Conservation (phyloP, 2,888 invertebrate genomes). For the Encarsia formosa region DNA sequence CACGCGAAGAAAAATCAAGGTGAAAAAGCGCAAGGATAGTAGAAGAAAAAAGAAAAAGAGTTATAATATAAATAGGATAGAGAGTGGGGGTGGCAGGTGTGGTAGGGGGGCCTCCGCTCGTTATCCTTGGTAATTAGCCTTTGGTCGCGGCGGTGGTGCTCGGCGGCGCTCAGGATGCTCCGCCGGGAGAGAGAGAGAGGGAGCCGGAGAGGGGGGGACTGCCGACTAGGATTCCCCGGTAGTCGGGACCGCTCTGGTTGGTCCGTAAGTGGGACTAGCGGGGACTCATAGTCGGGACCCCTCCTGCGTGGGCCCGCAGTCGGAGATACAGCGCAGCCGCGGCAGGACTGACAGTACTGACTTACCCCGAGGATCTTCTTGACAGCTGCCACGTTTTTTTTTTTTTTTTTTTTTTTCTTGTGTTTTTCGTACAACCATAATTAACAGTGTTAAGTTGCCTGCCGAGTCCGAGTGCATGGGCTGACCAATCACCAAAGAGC, state of each 20-base stretch:
- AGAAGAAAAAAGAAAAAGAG: conserved; percentile 11
- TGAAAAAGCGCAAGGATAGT: too few relatives aligned
- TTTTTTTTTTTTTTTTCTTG: too few relatives aligned
- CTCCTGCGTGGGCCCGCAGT: conserved; percentile 50
- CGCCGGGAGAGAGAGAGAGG: conserved; percentile 2
- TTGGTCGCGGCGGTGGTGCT: conserved; percentile 7
- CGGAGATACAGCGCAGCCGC: conserved; percentile 24
- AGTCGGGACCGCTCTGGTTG: conserved; percentile 48
- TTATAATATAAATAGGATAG: not conserved
- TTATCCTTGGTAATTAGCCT: conserved; percentile 24
- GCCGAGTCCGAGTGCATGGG: too few relatives aligned
- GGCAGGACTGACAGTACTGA: too few relatives aligned
- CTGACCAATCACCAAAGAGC: too few relatives aligned
- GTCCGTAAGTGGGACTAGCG: conserved; percentile 52
- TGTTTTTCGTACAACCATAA: too few relatives aligned
- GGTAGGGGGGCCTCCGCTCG: conserved; percentile 14
- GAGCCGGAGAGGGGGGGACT: conserved; percentile 36
- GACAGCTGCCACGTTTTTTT: too few relatives aligned
- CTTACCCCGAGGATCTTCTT: too few relatives aligned
- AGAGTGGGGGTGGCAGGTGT: not conserved
- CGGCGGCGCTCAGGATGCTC: not conserved
- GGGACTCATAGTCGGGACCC: conserved; percentile 51
- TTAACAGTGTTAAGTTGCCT: too few relatives aligned
- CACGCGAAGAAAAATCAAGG: too few relatives aligned
- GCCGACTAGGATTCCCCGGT: conserved; percentile 45